Conservation (phyloP, 2,888 invertebrate genomes). For the Pinctada fucata region DNA sequence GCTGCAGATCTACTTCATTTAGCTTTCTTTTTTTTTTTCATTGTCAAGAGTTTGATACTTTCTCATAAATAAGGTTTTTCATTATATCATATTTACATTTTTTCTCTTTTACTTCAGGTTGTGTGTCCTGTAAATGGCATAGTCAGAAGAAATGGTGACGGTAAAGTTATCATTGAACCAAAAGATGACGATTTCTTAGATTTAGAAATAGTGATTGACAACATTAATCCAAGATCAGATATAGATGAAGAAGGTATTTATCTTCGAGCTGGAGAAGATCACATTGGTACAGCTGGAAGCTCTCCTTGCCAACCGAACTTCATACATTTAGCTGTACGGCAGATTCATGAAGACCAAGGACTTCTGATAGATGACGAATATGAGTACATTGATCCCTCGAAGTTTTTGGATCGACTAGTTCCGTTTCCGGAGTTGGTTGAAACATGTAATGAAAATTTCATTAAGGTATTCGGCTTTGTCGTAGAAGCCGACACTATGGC, state of each 20-base stretch:
- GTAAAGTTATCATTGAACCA: conserved; percentile 29
- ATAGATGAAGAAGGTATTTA: conserved; percentile 17
- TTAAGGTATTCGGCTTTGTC: conserved; percentile 38
- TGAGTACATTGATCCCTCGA: conserved; percentile 41
- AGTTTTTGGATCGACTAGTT: conserved; percentile 41
- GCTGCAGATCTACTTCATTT: too few relatives aligned
- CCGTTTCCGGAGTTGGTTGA: conserved; percentile 41
- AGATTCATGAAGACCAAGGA: not conserved
- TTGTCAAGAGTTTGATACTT: too few relatives aligned
- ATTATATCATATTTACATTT: too few relatives aligned
- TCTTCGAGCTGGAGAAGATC: conserved; percentile 26
- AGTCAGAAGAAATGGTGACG: not conserved
- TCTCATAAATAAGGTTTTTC: too few relatives aligned
- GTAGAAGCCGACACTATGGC: conserved; percentile 12
- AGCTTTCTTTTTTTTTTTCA: too few relatives aligned
- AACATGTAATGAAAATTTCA: conserved; percentile 48
- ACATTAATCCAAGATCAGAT: conserved; percentile 20
- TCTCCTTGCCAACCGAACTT: conserved; percentile 31
- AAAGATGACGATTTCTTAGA: conserved; percentile 28
- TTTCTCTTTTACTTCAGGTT: conserved; percentile 12
- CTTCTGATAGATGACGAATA: not conserved
- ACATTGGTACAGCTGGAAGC: conserved; percentile 21
- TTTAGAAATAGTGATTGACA: conserved; percentile 38
- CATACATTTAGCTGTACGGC: conserved; percentile 39
- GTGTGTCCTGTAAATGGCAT: conserved; percentile 28